These are phyloP conservation scores for Corythoichthys intestinalis DNA, from an alignment of 2,113 vertebrate genomes.

Conservation along the genomic window DNA sequence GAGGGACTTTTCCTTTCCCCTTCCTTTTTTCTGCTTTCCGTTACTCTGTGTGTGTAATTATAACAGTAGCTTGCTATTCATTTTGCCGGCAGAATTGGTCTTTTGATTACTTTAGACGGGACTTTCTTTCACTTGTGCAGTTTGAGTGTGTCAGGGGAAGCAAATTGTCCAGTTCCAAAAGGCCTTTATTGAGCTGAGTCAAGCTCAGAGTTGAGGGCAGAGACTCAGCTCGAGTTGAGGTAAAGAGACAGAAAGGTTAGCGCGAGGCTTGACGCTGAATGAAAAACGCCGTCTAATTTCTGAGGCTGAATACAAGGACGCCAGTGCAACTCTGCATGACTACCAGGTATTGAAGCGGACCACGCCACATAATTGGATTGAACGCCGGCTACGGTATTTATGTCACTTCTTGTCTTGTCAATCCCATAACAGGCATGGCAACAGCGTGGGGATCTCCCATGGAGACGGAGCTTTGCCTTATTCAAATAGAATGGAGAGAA, in stretches of 20 bases:
- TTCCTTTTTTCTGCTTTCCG: neutral
- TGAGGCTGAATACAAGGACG: slow-evolving; percentile 89
- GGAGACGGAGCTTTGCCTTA: slow-evolving; percentile 77
- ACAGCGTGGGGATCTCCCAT: slow-evolving; percentile 79
- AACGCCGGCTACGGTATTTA: slow-evolving; percentile 91
- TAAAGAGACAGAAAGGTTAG: slow-evolving; percentile 51
- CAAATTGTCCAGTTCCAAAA: slow-evolving; percentile 86
- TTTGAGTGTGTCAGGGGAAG: slow-evolving; percentile 67
- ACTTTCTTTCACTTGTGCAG: slow-evolving; percentile 69
- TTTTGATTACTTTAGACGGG: slow-evolving; percentile 64
- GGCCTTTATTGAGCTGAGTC: slow-evolving; percentile 81
- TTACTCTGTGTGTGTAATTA: slow-evolving; percentile 10
- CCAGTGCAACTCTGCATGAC: slow-evolving; percentile 79
- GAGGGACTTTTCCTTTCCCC: slow-evolving; percentile 20
- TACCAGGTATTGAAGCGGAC: slow-evolving; percentile 90
- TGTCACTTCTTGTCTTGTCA: slow-evolving; percentile 99
- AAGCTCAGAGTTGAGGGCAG: slow-evolving; percentile 83
- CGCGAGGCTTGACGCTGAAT: slow-evolving; percentile 46
- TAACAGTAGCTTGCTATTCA: slow-evolving; percentile 22
- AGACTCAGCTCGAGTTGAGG: slow-evolving; percentile 75
- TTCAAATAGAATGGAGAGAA: slow-evolving; percentile 71
- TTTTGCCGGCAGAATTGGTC: slow-evolving; percentile 52
- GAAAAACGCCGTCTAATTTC: slow-evolving; percentile 71
- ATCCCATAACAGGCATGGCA: slow-evolving; percentile 89
- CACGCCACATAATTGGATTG: slow-evolving; percentile 98